Conservation (phyloP, 2,797 vertebrate species). For the Ptychobarbus kaznakovi region DNA sequence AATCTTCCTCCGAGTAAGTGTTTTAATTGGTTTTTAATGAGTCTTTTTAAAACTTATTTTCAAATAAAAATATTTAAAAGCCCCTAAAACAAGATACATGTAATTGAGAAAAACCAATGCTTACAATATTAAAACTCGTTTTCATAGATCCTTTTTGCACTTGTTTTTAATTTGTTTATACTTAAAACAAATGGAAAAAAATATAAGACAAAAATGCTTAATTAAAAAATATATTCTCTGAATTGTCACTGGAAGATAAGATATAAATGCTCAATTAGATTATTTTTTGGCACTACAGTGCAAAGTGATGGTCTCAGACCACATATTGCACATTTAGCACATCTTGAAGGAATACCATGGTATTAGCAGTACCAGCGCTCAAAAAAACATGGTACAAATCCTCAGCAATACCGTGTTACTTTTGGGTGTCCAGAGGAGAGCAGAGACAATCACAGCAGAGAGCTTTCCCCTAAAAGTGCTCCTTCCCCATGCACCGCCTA, state of each 20-base stretch:
- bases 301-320: neutral
- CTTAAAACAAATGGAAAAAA: too few relatives aligned
- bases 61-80: neutral
- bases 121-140: neutral
- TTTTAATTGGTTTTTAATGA: neutral
- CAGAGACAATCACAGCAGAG: constrained; percentile 45
- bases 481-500: constrained; percentile 28
- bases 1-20: neutral
- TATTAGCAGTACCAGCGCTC: neutral
- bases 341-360: neutral
- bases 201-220: neutral
- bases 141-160: too few relatives aligned
- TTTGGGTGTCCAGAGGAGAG: constrained; percentile 42
- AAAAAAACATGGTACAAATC: neutral
- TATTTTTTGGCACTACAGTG: neutral
- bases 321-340: neutral
- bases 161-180: neutral
- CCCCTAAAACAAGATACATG: neutral
- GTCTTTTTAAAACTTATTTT: neutral
- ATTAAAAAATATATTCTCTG: neutral
- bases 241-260: neutral
- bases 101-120: neutral
- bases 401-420: neutral
- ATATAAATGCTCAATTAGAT: neutral
- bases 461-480: constrained; percentile 49